Base-by-base conservation (phyloP, 2,888 invertebrate species). In the Meta bourneti region DNA sequence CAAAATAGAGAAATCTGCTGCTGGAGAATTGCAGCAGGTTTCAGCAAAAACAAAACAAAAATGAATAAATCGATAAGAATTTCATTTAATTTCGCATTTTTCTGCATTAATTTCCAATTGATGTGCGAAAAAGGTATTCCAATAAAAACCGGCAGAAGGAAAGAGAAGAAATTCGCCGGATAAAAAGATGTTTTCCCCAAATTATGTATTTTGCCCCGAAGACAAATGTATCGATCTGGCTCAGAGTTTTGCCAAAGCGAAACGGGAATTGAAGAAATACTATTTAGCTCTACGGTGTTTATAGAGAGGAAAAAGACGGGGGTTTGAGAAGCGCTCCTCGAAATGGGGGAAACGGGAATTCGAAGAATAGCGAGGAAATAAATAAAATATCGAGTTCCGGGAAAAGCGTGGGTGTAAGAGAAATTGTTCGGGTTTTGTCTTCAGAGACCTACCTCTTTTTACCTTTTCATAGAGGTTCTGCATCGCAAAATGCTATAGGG, bases 341-440 rank as follows among this genome's bases (percentile, higher is more conserved):
- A 77, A 51, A 19, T 34, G 34, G 72, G 19, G 34, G 19, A 20
- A 72, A 72, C n/a, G 77, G n/a, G 34, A 61, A 16, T 20, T 61
- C 61, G 61, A 61, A 61, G 61, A 61, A 61, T 61, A 16, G 61
- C 11, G 11, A 49, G 20, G 79, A 34, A 79, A 69, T 79, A 79
- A 79, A 79, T 79, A 79, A 79, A 79, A 61, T 13, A 61, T 61
- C 8, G 48, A 34, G 61, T 79, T 61, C 61, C 61, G 79, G 79
- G 34, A 61, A 79, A 79, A 34, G 61, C 34, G 61, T 20, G 34
- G 34, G 79, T 20, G 72, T 20, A 16, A 8, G 51, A 77, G 51
- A 77, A 52, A 51, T 77, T 49, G 49, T 77, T 77, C 19, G 8
- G n/a, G 19, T 77, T 77, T 77, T 52, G n/a, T 19, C 9, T 49